Percentiles rank a stretch among this genome's conserved stretches.
Conservation (phyloP, 2,797 vertebrate species). For the Rhynchotus rufescens region DNA sequence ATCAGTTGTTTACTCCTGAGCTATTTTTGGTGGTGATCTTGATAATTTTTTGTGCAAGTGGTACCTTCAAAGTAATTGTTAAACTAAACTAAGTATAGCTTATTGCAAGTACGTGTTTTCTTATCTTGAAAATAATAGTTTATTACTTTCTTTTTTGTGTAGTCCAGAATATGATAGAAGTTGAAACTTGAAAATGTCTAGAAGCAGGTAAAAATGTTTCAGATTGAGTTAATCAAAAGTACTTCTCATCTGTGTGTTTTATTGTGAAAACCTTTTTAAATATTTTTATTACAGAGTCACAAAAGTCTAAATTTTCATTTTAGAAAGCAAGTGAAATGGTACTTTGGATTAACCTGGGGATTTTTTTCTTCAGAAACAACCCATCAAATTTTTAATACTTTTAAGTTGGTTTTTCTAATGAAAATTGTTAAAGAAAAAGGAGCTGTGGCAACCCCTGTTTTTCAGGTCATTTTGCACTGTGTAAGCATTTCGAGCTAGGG, state of each 20-base stretch:
- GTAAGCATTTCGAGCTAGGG: background rate
- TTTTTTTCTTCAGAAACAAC: background rate
- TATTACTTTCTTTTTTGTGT: too few relatives aligned
- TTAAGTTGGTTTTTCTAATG: background rate
- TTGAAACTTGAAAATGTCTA: too few relatives aligned
- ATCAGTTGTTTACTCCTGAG: background rate
- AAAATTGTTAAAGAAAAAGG: background rate
- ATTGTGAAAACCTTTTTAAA: background rate
- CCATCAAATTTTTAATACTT: background rate
- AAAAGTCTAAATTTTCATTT: background rate
- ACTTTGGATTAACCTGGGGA: background rate
- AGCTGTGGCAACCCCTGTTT: background rate
- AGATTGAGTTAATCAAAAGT: too few relatives aligned
- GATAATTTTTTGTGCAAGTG: background rate
- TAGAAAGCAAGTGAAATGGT: background rate
- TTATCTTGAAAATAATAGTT: too few relatives aligned
- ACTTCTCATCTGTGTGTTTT: background rate
- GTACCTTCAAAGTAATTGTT: too few relatives aligned
- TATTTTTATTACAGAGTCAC: background rate
- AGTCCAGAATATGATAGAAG: too few relatives aligned
- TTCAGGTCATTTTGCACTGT: background rate
- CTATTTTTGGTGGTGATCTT: background rate
- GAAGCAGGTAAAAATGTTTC: too few relatives aligned
- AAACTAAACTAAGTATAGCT: too few relatives aligned
- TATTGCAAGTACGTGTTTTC: too few relatives aligned